phyloP scores from a whole-genome alignment of 1,140 invertebrate species.

The Trichonephila clavata region DNA sequence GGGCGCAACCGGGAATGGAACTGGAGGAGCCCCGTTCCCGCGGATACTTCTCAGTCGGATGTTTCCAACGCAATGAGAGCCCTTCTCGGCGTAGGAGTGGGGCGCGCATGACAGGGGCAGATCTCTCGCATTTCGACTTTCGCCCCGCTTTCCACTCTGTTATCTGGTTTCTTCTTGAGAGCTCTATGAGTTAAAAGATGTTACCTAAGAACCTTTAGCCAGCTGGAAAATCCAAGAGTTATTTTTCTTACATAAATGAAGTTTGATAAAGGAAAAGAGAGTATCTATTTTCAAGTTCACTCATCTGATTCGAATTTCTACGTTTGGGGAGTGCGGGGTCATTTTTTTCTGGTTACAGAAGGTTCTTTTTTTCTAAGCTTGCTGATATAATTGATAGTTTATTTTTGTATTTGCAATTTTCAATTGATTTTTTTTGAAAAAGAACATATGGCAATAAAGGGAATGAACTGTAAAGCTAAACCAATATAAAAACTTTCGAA shows the following conservation, averaged over 20 bases:
- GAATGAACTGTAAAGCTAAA: too few relatives aligned
- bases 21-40: background rate
- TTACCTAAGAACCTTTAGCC: background rate
- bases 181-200: background rate
- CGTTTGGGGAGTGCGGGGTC: too few relatives aligned
- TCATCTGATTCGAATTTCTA: too few relatives aligned
- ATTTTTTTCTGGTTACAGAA: too few relatives aligned
- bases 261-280: too few relatives aligned
- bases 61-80: conserved; percentile 28
- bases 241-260: background rate
- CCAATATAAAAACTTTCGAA: too few relatives aligned
- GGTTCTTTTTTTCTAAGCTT: too few relatives aligned
- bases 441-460: too few relatives aligned
- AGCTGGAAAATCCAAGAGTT: background rate
- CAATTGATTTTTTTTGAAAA: too few relatives aligned
- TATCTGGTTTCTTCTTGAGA: conserved; percentile 12
- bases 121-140: conserved; percentile 25
- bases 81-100: background rate
- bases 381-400: too few relatives aligned
- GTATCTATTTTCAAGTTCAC: too few relatives aligned
- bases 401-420: too few relatives aligned
- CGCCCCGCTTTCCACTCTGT: conserved; percentile 18
- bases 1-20: background rate
- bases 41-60: background rate
- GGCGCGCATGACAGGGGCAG: conserved; percentile 13